phyloP scores from a whole-genome alignment of 1,140 invertebrate species.

The Bombus turneri region DNA sequence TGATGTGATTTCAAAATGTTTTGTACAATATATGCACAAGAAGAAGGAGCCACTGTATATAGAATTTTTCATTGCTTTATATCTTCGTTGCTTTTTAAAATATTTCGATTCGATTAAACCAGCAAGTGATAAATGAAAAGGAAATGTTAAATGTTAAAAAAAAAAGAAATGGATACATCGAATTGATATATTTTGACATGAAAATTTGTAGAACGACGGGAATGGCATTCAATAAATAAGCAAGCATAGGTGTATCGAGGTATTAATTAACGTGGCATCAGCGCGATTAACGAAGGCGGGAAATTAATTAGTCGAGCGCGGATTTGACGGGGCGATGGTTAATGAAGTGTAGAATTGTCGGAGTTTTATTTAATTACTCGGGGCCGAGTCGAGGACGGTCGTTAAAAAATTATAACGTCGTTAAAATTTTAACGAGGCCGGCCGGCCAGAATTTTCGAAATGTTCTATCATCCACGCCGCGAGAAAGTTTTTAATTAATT shows the following conservation, averaged over 20 bases:
- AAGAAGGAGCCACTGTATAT: too few relatives aligned
- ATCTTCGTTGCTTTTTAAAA: too few relatives aligned
- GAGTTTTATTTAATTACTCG: slow-evolving; percentile 25
- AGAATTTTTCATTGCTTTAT: too few relatives aligned
- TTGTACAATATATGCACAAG: too few relatives aligned
- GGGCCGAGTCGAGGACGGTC: neutral
- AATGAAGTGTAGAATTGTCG: slow-evolving; percentile 20
- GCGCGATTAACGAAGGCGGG: slow-evolving; percentile 21
- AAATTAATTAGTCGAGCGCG: slow-evolving; percentile 26
- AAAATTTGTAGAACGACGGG: too few relatives aligned
- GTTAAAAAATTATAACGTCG: slow-evolving; percentile 18
- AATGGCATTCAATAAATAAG: neutral
- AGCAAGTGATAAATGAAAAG: too few relatives aligned
- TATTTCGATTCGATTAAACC: too few relatives aligned
- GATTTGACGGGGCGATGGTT: slow-evolving; percentile 13
- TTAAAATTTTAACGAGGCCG: slow-evolving; percentile 16
- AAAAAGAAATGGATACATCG: too few relatives aligned
- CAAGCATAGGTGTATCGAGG: neutral
- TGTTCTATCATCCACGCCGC: neutral
- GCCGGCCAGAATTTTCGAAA: neutral
- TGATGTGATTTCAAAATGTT: too few relatives aligned
- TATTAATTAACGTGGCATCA: slow-evolving; percentile 7
- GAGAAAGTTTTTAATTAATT: slow-evolving; percentile 25
- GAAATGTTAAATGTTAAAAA: neutral
- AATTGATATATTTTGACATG: neutral